Base-by-base conservation (phyloP, 53 echinoderm and acorn worm genomes). In the Antedon mediterranea region DNA sequence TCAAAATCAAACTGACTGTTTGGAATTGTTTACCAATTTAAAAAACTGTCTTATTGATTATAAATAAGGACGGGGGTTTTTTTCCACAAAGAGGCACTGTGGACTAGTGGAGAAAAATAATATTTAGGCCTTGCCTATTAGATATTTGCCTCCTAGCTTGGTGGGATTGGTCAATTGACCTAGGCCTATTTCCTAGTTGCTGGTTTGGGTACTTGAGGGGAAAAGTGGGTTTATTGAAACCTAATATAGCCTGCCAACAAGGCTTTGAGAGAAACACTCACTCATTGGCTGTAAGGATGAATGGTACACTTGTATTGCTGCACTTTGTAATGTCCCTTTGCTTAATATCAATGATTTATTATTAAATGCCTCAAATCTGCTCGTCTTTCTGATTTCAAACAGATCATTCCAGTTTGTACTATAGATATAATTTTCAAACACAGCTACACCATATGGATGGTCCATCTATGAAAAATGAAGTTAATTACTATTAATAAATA, bases 401-500 rank as follows among this genome's bases (percentile, higher is more conserved):
- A 83, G 42, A 3, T 83, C 71, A 32, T 78, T 79, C 95, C 95
- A 95, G 71, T 89, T 90, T 9, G 91, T 87, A 44, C 89, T 85
- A 78, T 89, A 95, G 70, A 95, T 31, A 74, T 84, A 77, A 31
- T 85, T 85, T 43, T 88, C 88, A 84, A 91, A 95, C 29, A 95
- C 74, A 15, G 91, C 73, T 42, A 92, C 81, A n/a, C 90, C 87
- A 78, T 83, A 90, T 18, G 82, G 85, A 79, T 85, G 83, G 3
- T 81, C 81, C 34, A 90, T 85, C 93, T 93, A 81, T 0, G 44
- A 71, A 27, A 15, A 73, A 33, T 30, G 3, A 29, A 18, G 30
- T 11, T 4, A 43, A 34, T 33, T n/a, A 31, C 31, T n/a, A 32
- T 30, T 37, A 37, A 4, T 6, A 37, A 11, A 6, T 4, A 37